Evolutionary conservation across 2,113 vertebrate genomes (phyloP), one percentile per base, ranked within the genome.

Genomic region (Notarius lentiginosus): DNA sequence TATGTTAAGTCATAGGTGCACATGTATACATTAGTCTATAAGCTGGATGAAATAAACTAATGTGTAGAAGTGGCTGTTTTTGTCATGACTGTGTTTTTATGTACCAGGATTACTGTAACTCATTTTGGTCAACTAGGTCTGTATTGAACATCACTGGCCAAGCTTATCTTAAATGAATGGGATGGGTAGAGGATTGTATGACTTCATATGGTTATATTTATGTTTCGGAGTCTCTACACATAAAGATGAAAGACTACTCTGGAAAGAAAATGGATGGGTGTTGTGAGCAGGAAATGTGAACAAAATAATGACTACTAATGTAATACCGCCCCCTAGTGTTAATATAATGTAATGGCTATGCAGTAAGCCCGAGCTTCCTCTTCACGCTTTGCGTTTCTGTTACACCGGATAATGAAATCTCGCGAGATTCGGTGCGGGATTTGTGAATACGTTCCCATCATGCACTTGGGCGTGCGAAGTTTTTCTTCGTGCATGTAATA

Each of bases 41-140:
- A 92, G 88, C 90, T 95, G 92, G 91, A 94, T 92, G 89, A 94
- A 95, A 95, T 96, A 95, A 95, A 95, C 92, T 94, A 93, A 94
- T 93, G 84, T 92, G 92, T 93, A 94, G 92, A 87, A 91, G 89
- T 83, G 58, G 11, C 22, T 53, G 61, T 51, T 47, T 47, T 30
- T 55, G 79, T 68, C 47, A 17, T 87, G 12, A 63, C 14, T 6
- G 8, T 17, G 77, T 63, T 24, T 87, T 77, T 15, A 63, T 61
- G 15, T 60, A 14, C 1, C 68, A 84, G 11, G 49, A 34, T 51
- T 82, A 47, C 11, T 1, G 10, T 20, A 66, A 82, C 22, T 47
- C 5, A 51, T 66, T 51, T 51, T 49, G 51, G 58, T 49, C 22
- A 15, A 4, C 58, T 55, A 22, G 41, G 17, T 34, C 7, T 84